These are phyloP conservation scores for Allophyes oxyacanthae DNA, from an alignment of 2,888 invertebrate species.

Conservation along the genomic window DNA sequence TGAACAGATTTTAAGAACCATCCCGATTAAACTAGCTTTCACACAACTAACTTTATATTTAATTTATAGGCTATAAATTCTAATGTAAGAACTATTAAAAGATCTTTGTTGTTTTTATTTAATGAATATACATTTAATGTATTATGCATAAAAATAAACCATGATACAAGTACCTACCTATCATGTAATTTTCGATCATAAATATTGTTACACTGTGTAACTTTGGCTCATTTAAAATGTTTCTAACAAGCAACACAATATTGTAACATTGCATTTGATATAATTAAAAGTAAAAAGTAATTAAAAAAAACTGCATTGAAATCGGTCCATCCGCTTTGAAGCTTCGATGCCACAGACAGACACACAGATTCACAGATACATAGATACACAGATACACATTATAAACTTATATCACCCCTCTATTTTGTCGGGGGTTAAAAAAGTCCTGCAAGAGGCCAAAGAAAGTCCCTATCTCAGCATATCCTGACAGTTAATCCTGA, in stretches of 20 bases:
- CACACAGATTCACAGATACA: too few relatives aligned
- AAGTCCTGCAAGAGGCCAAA: too few relatives aligned
- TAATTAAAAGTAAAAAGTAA: constrained; percentile 45
- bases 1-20: too few relatives aligned
- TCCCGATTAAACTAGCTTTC: too few relatives aligned
- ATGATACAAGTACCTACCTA: constrained; percentile 27
- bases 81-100: constrained; percentile 70
- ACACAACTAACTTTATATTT: constrained; percentile 73
- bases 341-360: too few relatives aligned
- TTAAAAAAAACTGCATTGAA: too few relatives aligned
- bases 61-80: constrained; percentile 74
- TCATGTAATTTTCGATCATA: constrained; percentile 21
- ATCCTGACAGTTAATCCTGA: too few relatives aligned
- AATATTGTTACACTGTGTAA: constrained; percentile 20
- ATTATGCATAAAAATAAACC: constrained; percentile 27
- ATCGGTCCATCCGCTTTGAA: too few relatives aligned
- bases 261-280: constrained; percentile 56
- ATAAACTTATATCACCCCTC: too few relatives aligned
- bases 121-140: constrained; percentile 12
- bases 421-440: too few relatives aligned
- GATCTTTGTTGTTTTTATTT: constrained; percentile 64
- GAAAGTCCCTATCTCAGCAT: too few relatives aligned
- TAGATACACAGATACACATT: too few relatives aligned
- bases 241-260: constrained; percentile 31
- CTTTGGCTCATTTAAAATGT: constrained; percentile 25